Conservation (phyloP, 2,113 vertebrate species). For the western clawed frog (Xenopus tropicalis) region DNA sequence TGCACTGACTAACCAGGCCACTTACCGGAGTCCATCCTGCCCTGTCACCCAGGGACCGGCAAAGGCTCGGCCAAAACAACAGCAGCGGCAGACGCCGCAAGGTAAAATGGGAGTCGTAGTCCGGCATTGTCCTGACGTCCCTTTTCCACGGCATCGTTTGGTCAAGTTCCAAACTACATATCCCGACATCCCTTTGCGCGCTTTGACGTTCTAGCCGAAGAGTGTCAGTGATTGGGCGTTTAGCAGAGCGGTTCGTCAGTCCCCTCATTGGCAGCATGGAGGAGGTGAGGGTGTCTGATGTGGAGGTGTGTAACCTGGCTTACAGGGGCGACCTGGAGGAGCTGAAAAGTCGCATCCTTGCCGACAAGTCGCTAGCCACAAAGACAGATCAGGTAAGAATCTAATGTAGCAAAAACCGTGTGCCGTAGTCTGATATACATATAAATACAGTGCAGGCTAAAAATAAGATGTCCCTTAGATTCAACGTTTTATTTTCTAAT, state of each 20-base stretch:
- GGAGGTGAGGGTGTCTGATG: slow-evolving; percentile 68
- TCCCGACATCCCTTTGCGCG: slow-evolving; percentile 40
- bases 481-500: too few relatives aligned
- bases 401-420: too few relatives aligned
- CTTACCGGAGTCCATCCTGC: slow-evolving; percentile 33
- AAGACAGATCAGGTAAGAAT: slow-evolving; percentile 83
- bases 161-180: slow-evolving; percentile 32
- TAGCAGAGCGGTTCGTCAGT: neutral
- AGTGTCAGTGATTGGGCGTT: neutral
- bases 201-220: accelerated
- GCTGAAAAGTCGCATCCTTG: slow-evolving; percentile 69
- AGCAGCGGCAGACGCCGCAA: slow-evolving; percentile 4
- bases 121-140: neutral
- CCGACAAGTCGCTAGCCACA: slow-evolving; percentile 73
- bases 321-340: slow-evolving; percentile 80
- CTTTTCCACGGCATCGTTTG: neutral
- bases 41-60: slow-evolving; percentile 22
- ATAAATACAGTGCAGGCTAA: too few relatives aligned
- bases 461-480: too few relatives aligned
- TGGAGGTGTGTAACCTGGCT: slow-evolving; percentile 84
- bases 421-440: too few relatives aligned
- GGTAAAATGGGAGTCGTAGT: slow-evolving; percentile 59
- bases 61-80: slow-evolving; percentile 4
- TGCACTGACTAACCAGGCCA: neutral
- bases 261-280: neutral